These are phyloP conservation scores for Sciurus carolinensis DNA, from an alignment of 2,797 vertebrate species.

Conservation along the genomic window DNA sequence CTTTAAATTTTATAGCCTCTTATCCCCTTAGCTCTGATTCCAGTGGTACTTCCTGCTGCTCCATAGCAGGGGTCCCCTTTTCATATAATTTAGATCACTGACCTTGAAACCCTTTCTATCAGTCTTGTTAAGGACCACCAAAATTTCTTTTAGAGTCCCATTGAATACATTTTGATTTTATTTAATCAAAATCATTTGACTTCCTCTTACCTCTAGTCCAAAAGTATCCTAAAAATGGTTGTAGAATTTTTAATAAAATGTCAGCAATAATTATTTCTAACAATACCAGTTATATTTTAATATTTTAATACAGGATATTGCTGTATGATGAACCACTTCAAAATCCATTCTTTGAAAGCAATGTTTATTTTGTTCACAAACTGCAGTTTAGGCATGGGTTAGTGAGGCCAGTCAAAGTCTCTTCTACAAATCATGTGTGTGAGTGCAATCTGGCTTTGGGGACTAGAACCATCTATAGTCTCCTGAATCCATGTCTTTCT, in stretches of 20 bases:
- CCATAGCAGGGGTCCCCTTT: too few species aligned
- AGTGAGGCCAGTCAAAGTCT: not conserved
- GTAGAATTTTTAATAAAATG: not conserved
- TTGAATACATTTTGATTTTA: too few species aligned
- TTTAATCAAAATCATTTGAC: too few species aligned
- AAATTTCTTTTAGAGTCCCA: too few species aligned
- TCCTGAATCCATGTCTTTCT: not conserved
- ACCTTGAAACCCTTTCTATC: too few species aligned
- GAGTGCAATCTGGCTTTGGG: not conserved
- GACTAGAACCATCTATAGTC: not conserved
- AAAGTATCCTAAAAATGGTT: not conserved
- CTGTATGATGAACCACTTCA: not conserved
- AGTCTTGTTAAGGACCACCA: too few species aligned
- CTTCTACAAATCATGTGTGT: not conserved
- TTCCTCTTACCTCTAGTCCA: not conserved
- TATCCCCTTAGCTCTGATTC: too few species aligned
- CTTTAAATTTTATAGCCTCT: too few species aligned
- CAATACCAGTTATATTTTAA: too few species aligned
- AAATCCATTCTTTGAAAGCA: not conserved
- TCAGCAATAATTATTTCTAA: not conserved
- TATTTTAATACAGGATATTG: not conserved
- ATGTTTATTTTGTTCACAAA: not conserved
- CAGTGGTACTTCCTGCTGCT: too few species aligned
- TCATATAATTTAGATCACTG: too few species aligned
- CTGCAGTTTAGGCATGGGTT: not conserved